A percentile compares a stretch with the other conserved stretches of the same genome.
Conservation (phyloP, 2,888 invertebrate genomes). For the Perizoma affinitatum region DNA sequence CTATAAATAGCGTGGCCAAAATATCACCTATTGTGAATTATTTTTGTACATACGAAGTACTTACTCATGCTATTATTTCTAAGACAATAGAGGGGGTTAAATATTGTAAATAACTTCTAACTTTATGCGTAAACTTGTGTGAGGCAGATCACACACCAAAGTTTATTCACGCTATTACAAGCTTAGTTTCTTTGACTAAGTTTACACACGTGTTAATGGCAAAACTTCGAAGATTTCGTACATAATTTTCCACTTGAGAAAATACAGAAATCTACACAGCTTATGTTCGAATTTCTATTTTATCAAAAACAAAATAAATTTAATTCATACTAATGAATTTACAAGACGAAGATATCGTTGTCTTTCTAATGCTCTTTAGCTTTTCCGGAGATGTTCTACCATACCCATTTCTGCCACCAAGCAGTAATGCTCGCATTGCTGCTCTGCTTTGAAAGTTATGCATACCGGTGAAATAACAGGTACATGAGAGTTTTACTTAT, state of each 20-base stretch:
- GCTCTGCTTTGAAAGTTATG: no score
- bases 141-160: slow-evolving; percentile 33
- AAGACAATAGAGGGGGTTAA: slow-evolving; percentile 25
- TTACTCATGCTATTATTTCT: slow-evolving; percentile 6
- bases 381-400: no score
- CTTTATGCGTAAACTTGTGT: slow-evolving; percentile 32
- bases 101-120: slow-evolving; percentile 30
- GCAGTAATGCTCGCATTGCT: no score
- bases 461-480: no score
- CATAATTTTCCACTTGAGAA: slow-evolving; percentile 34
- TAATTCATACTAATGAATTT: slow-evolving; percentile 13
- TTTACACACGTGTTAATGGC: slow-evolving; percentile 34
- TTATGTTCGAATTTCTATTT: slow-evolving; percentile 33
- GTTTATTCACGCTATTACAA: slow-evolving; percentile 32
- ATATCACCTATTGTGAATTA: no score
- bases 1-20: no score
- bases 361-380: no score
- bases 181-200: slow-evolving; percentile 34
- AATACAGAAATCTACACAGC: slow-evolving; percentile 33
- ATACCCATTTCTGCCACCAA: no score
- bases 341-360: no score
- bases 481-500: no score
- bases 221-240: slow-evolving; percentile 32
- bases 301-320: slow-evolving; percentile 42
- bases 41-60: no score